These are phyloP conservation scores for Idris sp. DNA, from an alignment of 1,140 invertebrate genomes.

Conservation along the genomic window DNA sequence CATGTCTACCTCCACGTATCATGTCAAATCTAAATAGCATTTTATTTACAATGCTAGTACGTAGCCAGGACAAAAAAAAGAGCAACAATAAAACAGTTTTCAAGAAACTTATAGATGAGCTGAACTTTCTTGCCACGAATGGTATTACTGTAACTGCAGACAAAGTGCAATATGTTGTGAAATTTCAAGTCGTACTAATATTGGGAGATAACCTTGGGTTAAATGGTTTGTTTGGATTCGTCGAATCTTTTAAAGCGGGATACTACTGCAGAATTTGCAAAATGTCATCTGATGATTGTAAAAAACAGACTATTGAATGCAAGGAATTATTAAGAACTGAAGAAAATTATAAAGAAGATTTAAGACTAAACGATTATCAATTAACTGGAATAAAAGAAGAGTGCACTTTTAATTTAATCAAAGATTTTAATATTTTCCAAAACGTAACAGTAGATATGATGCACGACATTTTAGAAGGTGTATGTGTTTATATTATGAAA, in stretches of 20 bases:
- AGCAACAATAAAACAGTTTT: background rate
- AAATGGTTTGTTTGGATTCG: constrained; percentile 2
- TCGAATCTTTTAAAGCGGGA: background rate
- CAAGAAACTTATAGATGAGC: constrained; percentile 1
- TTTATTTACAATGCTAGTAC: too few relatives aligned
- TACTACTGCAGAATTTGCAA: constrained; percentile 2
- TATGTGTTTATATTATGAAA: background rate
- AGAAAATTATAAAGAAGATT: constrained; percentile 5
- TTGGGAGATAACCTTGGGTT: constrained; percentile 1
- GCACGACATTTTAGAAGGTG: constrained; percentile 2
- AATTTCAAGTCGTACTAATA: constrained; percentile 1
- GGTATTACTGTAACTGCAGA: background rate
- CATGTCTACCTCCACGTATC: too few relatives aligned
- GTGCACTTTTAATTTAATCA: background rate
- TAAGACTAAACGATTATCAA: background rate
- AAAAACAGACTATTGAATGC: background rate
- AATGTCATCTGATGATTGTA: background rate
- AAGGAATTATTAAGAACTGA: background rate
- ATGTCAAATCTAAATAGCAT: too few relatives aligned
- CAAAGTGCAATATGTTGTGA: background rate
- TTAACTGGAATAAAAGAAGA: background rate
- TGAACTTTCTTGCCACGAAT: constrained; percentile 2
- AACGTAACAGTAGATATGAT: background rate
- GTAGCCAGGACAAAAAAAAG: too few relatives aligned
- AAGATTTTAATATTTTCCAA: background rate